Evolutionary conservation across 2,888 invertebrate genomes (phyloP).

Genomic region (Hypolimnas misippus): DNA sequence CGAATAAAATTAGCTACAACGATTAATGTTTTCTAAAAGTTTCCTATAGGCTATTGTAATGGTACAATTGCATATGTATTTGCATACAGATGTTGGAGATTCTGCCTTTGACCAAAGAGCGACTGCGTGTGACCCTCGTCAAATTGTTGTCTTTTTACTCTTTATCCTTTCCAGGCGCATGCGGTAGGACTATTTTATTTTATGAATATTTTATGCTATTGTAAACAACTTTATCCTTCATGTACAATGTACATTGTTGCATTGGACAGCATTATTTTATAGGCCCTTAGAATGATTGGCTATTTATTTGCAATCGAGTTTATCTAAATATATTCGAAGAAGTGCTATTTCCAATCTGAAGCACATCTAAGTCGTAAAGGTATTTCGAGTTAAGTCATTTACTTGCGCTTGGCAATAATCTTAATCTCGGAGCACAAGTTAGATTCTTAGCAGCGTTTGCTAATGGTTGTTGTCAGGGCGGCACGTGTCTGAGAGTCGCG

Average conservation of each 20-base stretch:
- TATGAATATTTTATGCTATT: slow-evolving; percentile 81
- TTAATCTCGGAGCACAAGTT: slow-evolving; percentile 41
- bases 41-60: too few relatives aligned
- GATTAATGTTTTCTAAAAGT: too few relatives aligned
- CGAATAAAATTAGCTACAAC: too few relatives aligned
- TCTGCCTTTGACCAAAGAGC: slow-evolving; percentile 3
- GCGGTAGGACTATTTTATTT: slow-evolving; percentile 60
- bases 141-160: slow-evolving; percentile 57
- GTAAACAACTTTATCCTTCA: slow-evolving; percentile 72
- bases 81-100: too few relatives aligned
- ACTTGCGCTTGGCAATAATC: slow-evolving; percentile 42
- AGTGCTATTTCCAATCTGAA: slow-evolving; percentile 7
- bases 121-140: slow-evolving; percentile 15
- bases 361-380: slow-evolving; percentile 24
- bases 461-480: slow-evolving; percentile 50
- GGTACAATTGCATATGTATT: not conserved
- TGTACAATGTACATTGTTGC: slow-evolving; percentile 67
- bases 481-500: slow-evolving; percentile 66
- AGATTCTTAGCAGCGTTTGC: slow-evolving; percentile 45
- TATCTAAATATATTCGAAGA: slow-evolving; percentile 27
- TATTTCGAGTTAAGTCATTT: slow-evolving; percentile 36
- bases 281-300: slow-evolving; percentile 39
- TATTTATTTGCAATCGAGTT: slow-evolving; percentile 39
- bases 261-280: slow-evolving; percentile 54
- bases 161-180: slow-evolving; percentile 48